Base-by-base conservation (phyloP, 2,888 invertebrate genomes). In the Erebia ligea region DNA sequence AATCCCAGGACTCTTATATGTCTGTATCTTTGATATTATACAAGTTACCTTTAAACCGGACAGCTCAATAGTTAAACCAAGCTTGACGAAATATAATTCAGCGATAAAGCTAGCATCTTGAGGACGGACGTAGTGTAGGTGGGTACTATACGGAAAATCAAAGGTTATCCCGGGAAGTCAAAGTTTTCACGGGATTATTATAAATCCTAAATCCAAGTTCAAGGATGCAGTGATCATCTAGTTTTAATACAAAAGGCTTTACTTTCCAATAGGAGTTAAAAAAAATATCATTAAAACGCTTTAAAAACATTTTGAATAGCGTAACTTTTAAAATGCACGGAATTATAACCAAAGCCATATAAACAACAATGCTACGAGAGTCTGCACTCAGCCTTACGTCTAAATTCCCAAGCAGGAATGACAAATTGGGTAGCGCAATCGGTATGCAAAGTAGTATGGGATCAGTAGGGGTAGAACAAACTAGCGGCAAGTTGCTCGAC, bases 371-470 rank as follows among this genome's bases (percentile, higher is more conserved):
- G 11, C 42, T 42, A 40, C 69, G 21, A 34, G 50, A 34, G 62
- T 67, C 67, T 70, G 62, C 48, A 63, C 70, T 40, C 54, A 56
- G 63, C 70, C 54, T 67, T 66, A 67, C 42, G n/a, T 67, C 57
- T 67, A 56, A 63, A 67, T 70, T 61, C 62, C 63, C 34, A 54
- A 56, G 11, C 65, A 65, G 66, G 73, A 74, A 71, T 71, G 72
- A 74, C 71, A 75, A 75, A 75, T 75, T 75, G 69, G 65, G 63
- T 56, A 69, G 25, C 52, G 54, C 54, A 61, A 19, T 68, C 69
- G 75, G 74, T 74, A 75, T 75, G 75, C 74, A 75, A 75, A 75
- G 57, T 66, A 70, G 74, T 15, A 64, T 62, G 48, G 1, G 8
- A 19, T 11, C 45, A 19, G 45, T 15, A 48, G 21, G n/a, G n/a